A percentile compares a stretch with the other conserved stretches of the same genome.
Evolutionary conservation across 2,797 vertebrate genomes (phyloP).

Genomic region (Euthynnus affinis): DNA sequence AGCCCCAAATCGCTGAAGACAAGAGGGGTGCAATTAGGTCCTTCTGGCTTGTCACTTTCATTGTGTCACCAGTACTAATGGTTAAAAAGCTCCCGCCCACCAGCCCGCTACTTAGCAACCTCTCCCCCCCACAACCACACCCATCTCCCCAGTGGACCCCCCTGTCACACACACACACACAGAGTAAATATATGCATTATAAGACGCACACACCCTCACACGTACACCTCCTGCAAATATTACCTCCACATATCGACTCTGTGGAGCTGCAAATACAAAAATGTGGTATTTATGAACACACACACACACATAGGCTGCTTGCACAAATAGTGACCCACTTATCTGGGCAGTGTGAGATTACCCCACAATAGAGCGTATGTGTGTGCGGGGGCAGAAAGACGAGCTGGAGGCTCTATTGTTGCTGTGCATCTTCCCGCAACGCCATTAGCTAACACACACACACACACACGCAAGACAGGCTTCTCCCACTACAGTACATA

Average conservation of each 20-base stretch:
- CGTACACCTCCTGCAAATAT: constrained; percentile 32
- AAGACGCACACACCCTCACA: neutral
- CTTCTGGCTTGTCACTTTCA: constrained; percentile 82
- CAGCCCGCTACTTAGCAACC: constrained; percentile 56
- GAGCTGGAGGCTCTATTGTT: constrained; percentile 74
- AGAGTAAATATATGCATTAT: constrained; percentile 47
- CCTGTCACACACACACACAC: constrained; percentile 54
- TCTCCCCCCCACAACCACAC: constrained; percentile 49
- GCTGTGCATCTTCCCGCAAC: constrained; percentile 71
- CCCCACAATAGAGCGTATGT: constrained; percentile 73
- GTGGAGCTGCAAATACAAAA: constrained; percentile 25
- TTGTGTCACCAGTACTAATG: constrained; percentile 79
- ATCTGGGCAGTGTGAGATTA: constrained; percentile 76
- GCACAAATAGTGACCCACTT: constrained; percentile 85
- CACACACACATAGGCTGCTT: constrained; percentile 33
- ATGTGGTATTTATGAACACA: constrained; percentile 31
- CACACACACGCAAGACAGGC: constrained; percentile 12
- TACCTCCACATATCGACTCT: constrained; percentile 37
- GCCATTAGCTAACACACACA: constrained; percentile 52
- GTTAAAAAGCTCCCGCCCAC: constrained; percentile 69
- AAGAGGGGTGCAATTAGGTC: constrained; percentile 78
- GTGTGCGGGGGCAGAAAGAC: constrained; percentile 48
- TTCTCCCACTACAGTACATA: constrained; percentile 2
- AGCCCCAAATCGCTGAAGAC: constrained; percentile 66
- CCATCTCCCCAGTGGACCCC: constrained; percentile 62